Evolutionary conservation across 2,113 vertebrate species (phyloP).

Genomic region (Sapayoa aenigma): DNA sequence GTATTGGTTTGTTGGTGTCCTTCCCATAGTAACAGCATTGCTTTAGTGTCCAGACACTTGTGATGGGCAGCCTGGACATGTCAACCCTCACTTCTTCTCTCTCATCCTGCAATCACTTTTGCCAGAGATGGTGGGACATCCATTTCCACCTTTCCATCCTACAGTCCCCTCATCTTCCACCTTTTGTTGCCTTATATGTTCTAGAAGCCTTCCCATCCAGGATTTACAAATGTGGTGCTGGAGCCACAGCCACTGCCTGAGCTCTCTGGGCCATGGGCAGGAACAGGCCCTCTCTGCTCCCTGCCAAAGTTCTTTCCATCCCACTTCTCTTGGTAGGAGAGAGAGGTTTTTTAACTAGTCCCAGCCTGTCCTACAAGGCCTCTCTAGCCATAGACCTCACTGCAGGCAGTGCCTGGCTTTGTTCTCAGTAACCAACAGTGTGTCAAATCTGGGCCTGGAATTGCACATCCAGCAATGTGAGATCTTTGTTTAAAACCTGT

Average conservation of each 20-base stretch:
- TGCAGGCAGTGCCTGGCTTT: neutral
- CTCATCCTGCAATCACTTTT: neutral
- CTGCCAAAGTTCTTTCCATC: rapidly evolving
- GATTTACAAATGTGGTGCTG: neutral
- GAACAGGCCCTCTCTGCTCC: neutral
- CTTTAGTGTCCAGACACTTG: neutral
- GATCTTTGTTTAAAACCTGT: neutral
- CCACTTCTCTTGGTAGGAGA: neutral
- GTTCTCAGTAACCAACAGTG: neutral
- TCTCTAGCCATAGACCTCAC: neutral
- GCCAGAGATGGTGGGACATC: neutral
- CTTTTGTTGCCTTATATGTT: neutral
- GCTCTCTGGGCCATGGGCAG: neutral
- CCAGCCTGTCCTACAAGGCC: neutral
- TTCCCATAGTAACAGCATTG: neutral
- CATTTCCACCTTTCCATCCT: neutral
- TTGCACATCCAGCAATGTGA: rapidly evolving
- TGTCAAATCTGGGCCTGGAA: neutral
- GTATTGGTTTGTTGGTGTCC: rapidly evolving
- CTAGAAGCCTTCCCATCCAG: rapidly evolving
- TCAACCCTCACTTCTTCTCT: rapidly evolving
- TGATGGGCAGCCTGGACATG: rapidly evolving
- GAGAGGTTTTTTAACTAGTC: neutral
- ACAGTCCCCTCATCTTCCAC: neutral
- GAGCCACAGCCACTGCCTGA: neutral